These are phyloP conservation scores for Anadara kagoshimensis DNA, from an alignment of 1,140 invertebrate genomes.

Conservation along the genomic window DNA sequence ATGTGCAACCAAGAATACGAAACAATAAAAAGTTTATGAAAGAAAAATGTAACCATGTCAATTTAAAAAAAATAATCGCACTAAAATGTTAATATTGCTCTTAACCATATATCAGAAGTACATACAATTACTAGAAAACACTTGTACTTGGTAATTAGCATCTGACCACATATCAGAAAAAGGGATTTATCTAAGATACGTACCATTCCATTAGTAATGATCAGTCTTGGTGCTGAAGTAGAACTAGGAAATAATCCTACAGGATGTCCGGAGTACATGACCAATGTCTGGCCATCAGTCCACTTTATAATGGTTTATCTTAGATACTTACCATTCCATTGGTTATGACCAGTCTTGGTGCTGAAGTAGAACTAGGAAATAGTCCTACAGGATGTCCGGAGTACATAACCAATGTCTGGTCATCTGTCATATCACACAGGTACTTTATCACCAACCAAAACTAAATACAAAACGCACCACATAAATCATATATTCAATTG, in stretches of 20 bases:
- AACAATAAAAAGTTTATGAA: no score
- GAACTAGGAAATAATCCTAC: conserved; percentile 80
- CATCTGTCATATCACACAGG: conserved; percentile 78
- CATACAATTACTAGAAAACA: no score
- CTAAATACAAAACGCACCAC: conserved; percentile 65
- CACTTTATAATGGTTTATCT: no score
- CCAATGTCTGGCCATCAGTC: conserved; percentile 80
- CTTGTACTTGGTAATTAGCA: no score
- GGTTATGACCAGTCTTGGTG: conserved; percentile 81
- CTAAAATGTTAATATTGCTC: neutral
- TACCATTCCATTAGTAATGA: conserved; percentile 84
- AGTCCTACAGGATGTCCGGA: conserved; percentile 82
- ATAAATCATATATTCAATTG: neutral
- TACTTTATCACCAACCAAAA: conserved; percentile 81
- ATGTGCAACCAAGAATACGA: no score
- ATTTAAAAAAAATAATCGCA: no score
- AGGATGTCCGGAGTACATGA: conserved; percentile 83
- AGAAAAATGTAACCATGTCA: no score
- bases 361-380: conserved; percentile 76
- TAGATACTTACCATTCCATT: conserved; percentile 80
- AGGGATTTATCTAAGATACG: no score
- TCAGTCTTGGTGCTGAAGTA: conserved; percentile 76
- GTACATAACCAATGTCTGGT: conserved; percentile 81
- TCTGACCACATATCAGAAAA: no score
- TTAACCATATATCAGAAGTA: no score